These are phyloP conservation scores for Ptychoptera contaminata DNA, from an alignment of 2,888 invertebrate genomes.

Conservation along the genomic window DNA sequence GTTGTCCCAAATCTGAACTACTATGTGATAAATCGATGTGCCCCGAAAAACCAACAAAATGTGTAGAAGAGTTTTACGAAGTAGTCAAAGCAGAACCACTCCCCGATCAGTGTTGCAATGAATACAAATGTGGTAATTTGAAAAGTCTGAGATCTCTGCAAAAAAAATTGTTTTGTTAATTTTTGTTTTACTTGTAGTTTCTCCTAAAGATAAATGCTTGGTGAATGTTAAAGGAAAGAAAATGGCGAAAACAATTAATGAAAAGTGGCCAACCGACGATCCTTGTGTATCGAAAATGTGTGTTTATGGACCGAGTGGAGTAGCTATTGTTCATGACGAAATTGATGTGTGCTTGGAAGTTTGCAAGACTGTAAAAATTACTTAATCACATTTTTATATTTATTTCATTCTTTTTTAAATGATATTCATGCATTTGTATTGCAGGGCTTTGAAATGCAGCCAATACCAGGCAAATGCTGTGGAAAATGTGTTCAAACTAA, in stretches of 20 bases:
- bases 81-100: slow-evolving; percentile 18
- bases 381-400: not conserved
- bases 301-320: slow-evolving; percentile 22
- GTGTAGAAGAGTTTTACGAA: slow-evolving; percentile 37
- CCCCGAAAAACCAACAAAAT: slow-evolving; percentile 34
- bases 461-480: slow-evolving; percentile 37
- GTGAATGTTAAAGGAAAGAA: slow-evolving; percentile 23
- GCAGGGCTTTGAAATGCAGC: slow-evolving; percentile 41
- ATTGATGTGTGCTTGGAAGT: slow-evolving; percentile 19
- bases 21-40: slow-evolving; percentile 48
- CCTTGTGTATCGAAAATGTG: slow-evolving; percentile 28
- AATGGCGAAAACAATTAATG: slow-evolving; percentile 25
- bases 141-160: not conserved
- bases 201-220: slow-evolving; percentile 25
- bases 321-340: slow-evolving; percentile 17
- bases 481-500: slow-evolving; percentile 43
- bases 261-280: slow-evolving; percentile 32
- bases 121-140: slow-evolving; percentile 44
- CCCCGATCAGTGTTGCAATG: slow-evolving; percentile 42
- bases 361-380: slow-evolving; percentile 16
- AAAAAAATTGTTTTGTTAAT: no score
- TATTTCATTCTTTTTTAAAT: no score
- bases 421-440: not conserved
- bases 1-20: slow-evolving; percentile 47
- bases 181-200: slow-evolving; percentile 14